A percentile compares a stretch with the other conserved stretches of the same genome.
phyloP scores from a whole-genome alignment of 2,797 vertebrate species.

The Rhodeus uyekii region DNA sequence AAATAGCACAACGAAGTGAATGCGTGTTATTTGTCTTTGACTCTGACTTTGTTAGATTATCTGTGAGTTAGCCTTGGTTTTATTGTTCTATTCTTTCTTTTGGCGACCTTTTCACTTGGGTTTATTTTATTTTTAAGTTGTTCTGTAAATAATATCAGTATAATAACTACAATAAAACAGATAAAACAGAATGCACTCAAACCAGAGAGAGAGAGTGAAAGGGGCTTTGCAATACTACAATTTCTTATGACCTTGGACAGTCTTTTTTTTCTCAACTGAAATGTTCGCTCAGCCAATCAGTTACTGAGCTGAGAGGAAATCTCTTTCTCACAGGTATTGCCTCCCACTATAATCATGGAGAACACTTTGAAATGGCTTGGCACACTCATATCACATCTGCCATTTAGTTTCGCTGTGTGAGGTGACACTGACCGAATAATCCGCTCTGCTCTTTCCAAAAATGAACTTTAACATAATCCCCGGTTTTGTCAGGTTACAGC shows the following conservation, averaged over 20 bases:
- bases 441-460: background rate
- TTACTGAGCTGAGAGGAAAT: background rate
- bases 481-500: background rate
- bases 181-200: too few species aligned
- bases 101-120: background rate
- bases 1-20: background rate
- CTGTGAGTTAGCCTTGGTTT: background rate
- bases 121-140: background rate
- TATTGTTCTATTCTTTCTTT: background rate
- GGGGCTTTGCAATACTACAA: too few species aligned
- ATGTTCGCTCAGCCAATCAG: conserved; percentile 1
- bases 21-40: background rate
- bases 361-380: conserved; percentile 16
- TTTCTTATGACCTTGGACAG: conserved; percentile 66
- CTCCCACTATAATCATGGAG: conserved; percentile 35
- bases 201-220: too few species aligned
- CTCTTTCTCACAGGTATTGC: background rate
- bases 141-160: too few species aligned
- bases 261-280: conserved; percentile 63
- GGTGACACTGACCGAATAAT: conserved; percentile 21
- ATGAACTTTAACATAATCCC: background rate
- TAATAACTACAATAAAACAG: too few species aligned
- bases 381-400: conserved; percentile 15
- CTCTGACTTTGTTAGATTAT: background rate
- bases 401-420: conserved; percentile 11